Percentiles rank a stretch among this genome's conserved stretches.
phyloP scores from a whole-genome alignment of 2,797 vertebrate species.

The Tiaroga cobitis region DNA sequence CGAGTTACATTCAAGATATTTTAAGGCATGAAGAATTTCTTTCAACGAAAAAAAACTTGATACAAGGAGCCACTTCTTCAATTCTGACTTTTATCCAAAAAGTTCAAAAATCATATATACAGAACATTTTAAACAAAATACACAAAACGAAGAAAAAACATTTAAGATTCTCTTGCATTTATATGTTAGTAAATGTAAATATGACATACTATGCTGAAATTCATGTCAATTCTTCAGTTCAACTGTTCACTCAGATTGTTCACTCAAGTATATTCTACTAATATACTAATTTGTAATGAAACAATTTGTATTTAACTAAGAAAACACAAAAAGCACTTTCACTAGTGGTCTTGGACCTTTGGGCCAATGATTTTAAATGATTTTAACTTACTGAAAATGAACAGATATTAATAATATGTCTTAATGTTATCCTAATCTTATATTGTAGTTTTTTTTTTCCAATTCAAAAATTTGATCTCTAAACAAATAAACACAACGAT shows the following conservation, averaged over 20 bases:
- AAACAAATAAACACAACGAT: background rate
- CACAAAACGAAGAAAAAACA: background rate
- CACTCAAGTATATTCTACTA: background rate
- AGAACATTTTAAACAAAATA: background rate
- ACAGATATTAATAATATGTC: background rate
- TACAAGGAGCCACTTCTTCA: background rate
- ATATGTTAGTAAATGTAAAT: background rate
- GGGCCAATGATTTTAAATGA: background rate
- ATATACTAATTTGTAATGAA: background rate
- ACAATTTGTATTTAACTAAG: background rate
- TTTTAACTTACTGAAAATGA: background rate
- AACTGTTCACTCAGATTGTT: background rate
- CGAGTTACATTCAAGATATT: too few species aligned
- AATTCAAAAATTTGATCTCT: background rate
- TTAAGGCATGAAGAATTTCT: too few species aligned
- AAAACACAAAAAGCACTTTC: background rate
- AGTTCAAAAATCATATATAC: background rate
- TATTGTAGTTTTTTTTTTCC: background rate
- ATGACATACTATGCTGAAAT: too few species aligned
- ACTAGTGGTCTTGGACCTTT: background rate
- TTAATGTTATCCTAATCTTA: background rate
- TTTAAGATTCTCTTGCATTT: background rate
- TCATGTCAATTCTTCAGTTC: background rate
- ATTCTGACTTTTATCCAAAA: too few species aligned
- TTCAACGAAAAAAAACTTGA: too few species aligned